phyloP scores from a whole-genome alignment of 2,888 invertebrate genomes.

The Bursaphelenchus okinawaensis region DNA sequence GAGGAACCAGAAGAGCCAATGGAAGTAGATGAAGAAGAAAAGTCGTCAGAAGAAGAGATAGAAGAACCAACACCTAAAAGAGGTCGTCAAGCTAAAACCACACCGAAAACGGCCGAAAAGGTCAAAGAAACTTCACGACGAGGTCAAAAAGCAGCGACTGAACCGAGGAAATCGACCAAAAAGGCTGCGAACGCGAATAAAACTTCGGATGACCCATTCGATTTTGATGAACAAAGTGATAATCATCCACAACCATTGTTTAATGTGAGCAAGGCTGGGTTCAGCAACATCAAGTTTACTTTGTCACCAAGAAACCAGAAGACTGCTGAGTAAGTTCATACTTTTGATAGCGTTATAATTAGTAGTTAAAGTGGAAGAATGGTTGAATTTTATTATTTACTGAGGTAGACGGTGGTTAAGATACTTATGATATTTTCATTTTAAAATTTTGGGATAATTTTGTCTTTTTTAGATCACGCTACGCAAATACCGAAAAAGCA shows the following conservation, averaged over 20 bases:
- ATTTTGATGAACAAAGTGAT: slow-evolving; percentile 40
- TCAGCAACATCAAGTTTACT: slow-evolving; percentile 39
- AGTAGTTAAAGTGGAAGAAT: no score
- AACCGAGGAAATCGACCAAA: slow-evolving; percentile 13
- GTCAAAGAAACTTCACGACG: neutral
- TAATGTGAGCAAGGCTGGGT: slow-evolving; percentile 41
- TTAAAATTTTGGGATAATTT: neutral
- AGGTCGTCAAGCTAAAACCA: no score
- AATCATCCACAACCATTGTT: slow-evolving; percentile 44
- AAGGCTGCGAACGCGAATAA: slow-evolving; percentile 14
- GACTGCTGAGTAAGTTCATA: slow-evolving; percentile 3
- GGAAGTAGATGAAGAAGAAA: slow-evolving; percentile 18
- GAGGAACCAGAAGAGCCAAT: slow-evolving; percentile 6
- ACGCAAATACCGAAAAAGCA: slow-evolving; percentile 38
- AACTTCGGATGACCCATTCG: slow-evolving; percentile 41
- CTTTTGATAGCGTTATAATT: neutral
- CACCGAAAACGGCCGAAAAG: neutral
- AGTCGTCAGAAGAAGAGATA: slow-evolving; percentile 2
- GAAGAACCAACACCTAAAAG: slow-evolving; percentile 4
- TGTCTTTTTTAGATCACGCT: slow-evolving; percentile 31
- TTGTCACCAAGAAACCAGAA: neutral
- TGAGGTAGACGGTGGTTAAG: no score
- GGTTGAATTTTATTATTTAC: no score
- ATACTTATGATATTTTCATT: no score
- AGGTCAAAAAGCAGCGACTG: slow-evolving; percentile 1